A percentile compares a stretch with the other conserved stretches of the same genome.
phyloP scores from a whole-genome alignment of 2,797 vertebrate species.

The Nothura maculosa region DNA sequence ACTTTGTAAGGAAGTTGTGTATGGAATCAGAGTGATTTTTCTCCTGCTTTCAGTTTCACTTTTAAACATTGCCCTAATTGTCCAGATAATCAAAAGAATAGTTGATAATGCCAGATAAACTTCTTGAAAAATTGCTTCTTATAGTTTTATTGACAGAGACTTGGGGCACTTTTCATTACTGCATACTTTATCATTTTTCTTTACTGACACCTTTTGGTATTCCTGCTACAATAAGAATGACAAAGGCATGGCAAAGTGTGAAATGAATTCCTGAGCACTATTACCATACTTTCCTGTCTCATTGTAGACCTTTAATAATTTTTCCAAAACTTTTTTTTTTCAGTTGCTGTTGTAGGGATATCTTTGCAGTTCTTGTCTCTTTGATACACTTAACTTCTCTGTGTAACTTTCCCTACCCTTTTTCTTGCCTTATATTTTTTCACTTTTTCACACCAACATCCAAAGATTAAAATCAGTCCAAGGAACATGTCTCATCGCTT shows the following conservation, averaged over 20 bases:
- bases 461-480: neutral
- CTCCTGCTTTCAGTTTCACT: neutral
- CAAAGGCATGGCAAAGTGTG: neutral
- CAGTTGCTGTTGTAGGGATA: neutral
- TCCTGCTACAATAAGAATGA: neutral
- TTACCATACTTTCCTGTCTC: neutral
- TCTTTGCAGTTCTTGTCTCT: neutral
- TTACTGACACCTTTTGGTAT: neutral
- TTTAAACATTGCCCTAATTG: neutral
- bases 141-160: neutral
- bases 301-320: neutral
- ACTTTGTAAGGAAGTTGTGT: neutral
- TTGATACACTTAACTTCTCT: neutral
- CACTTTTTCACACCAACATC: neutral
- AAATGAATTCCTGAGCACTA: neutral
- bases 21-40: neutral
- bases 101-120: neutral
- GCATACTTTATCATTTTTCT: neutral
- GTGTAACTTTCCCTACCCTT: neutral
- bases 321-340: neutral
- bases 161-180: neutral
- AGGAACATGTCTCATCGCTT: no score
- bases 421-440: slow-evolving; percentile 43
- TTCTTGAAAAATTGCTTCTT: neutral
- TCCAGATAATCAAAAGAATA: neutral